phyloP scores from a whole-genome alignment of 2,888 invertebrate species.

The Tetropium fuscum region DNA sequence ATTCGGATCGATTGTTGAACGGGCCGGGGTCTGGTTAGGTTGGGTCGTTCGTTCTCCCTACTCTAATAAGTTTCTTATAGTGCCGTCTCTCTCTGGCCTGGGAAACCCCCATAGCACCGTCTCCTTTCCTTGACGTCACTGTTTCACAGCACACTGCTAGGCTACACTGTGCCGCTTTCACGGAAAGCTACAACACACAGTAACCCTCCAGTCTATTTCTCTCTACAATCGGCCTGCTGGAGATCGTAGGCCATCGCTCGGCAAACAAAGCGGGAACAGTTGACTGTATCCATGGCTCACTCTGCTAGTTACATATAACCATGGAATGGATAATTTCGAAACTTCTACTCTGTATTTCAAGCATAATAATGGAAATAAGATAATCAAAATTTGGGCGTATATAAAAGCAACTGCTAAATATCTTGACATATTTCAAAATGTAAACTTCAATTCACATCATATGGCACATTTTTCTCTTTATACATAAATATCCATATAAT shows the following conservation, averaged over 20 bases:
- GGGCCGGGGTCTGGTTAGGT: slow-evolving; percentile 65
- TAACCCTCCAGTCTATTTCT: slow-evolving; percentile 68
- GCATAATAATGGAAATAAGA: slow-evolving; percentile 68
- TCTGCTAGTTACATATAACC: slow-evolving; percentile 67
- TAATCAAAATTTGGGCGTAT: slow-evolving; percentile 65
- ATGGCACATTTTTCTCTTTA: neutral
- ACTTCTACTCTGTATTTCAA: slow-evolving; percentile 68
- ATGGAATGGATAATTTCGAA: slow-evolving; percentile 68
- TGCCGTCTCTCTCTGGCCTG: slow-evolving; percentile 49
- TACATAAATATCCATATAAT: slow-evolving; percentile 1
- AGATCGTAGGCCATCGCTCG: slow-evolving; percentile 47
- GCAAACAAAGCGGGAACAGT: slow-evolving; percentile 61
- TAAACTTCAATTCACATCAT: slow-evolving; percentile 28
- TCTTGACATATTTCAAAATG: slow-evolving; percentile 35
- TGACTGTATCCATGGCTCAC: slow-evolving; percentile 55
- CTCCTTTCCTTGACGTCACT: slow-evolving; percentile 65
- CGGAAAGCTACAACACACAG: slow-evolving; percentile 65
- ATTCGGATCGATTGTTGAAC: slow-evolving; percentile 64
- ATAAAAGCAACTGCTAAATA: slow-evolving; percentile 46
- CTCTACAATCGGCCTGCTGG: slow-evolving; percentile 61
- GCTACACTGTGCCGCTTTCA: slow-evolving; percentile 67
- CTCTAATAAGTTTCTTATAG: slow-evolving; percentile 63
- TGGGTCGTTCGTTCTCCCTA: slow-evolving; percentile 64
- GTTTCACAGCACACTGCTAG: slow-evolving; percentile 63
- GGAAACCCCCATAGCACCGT: slow-evolving; percentile 38